Evolutionary conservation across 2,888 invertebrate genomes (phyloP).

Genomic region (Macaria notata): DNA sequence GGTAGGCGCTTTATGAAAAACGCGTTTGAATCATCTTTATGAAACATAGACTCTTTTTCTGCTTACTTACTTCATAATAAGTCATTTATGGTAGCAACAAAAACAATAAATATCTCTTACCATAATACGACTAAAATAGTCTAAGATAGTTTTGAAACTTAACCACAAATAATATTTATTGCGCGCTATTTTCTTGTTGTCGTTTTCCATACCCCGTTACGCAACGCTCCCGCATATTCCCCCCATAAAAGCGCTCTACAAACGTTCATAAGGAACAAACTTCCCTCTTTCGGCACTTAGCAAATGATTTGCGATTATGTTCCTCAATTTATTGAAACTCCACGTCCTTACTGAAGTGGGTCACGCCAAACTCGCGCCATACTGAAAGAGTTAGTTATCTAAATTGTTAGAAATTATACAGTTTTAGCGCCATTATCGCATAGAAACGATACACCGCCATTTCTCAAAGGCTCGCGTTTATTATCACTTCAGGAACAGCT

Average conservation of each 20-base stretch:
- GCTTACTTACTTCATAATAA: no score
- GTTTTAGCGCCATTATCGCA: conserved; percentile 42
- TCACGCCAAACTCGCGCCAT: conserved; percentile 22
- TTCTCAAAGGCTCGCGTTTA: conserved; percentile 42
- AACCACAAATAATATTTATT: no score
- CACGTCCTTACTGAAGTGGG: conserved; percentile 13
- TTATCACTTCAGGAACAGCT: conserved; percentile 49
- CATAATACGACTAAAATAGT: no score
- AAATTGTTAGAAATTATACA: conserved; percentile 40
- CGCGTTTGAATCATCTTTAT: no score
- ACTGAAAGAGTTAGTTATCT: conserved; percentile 28
- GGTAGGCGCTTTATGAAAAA: no score
- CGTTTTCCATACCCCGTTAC: no score
- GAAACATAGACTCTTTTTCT: no score
- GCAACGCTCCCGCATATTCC: no score
- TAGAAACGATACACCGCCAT: conserved; percentile 38
- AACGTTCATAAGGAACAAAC: conserved; percentile 1
- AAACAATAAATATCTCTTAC: no score
- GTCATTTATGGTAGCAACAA: no score
- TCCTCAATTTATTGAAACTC: conserved; percentile 14
- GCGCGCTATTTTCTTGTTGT: no score
- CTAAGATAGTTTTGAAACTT: no score
- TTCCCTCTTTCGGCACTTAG: conserved; percentile 5
- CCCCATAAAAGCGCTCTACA: not conserved
- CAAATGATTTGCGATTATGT: conserved; percentile 15